Evolutionary conservation across 2,113 vertebrate genomes (phyloP), one percentile per base, ranked within the genome.

Genomic region (Clupea harengus): DNA sequence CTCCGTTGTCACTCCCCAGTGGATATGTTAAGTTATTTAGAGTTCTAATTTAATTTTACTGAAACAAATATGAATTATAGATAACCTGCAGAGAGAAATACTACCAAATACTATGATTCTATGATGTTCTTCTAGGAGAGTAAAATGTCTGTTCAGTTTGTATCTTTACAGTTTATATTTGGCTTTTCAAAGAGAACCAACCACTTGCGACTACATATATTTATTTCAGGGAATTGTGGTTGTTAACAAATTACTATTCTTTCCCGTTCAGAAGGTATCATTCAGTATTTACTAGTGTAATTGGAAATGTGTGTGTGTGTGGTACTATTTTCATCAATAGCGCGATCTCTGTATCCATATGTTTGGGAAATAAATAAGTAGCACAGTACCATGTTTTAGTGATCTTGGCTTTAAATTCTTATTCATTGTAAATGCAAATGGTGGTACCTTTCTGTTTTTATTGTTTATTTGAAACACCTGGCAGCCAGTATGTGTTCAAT

Each of bases 391-490:
- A 39, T 89, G 84, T 88, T 85, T 86, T 86, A 90, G 86, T 50
- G 81, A 57, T 86, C 83, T 90, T 90, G 57, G 84, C 84, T 85
- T 85, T 88, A 86, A 88, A 49, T 64, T 39, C 52, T 7, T 90
- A 89, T 87, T 87, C 89, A 89, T 86, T 92, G 88, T 92, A 92
- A 90, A 92, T 94, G 90, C 86, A 90, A 92, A 86, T 87, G 86
- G 89, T 60, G 89, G 85, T 20, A 72, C 88, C 87, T 86, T 91
- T 10, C 45, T 75, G 86, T 91, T 94, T 92, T 93, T 91, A 93
- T 92, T 92, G 89, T 93, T 54, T 94, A 92, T 93, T 93, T 94
- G 92, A 94, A 84, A 54, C n/a, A 72, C 28, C 2, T 28, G 64
- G 25, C 13, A 18, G 91, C 85, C 89, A 91, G 81, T 83, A 85